Evolutionary conservation across 1,140 invertebrate genomes (phyloP).

Genomic region (Luehdorfia chinensis): DNA sequence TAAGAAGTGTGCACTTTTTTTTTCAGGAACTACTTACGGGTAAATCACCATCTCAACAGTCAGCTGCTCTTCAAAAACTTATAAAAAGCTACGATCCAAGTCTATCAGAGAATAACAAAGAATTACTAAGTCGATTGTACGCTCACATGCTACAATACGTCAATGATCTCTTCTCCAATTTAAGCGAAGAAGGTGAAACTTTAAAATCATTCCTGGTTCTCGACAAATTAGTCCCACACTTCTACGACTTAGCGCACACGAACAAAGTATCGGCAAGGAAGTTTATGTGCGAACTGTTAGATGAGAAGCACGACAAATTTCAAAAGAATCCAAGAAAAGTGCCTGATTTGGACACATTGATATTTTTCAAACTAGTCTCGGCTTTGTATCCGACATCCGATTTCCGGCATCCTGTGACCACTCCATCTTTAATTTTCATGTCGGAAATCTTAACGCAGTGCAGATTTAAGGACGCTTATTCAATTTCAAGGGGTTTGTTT

Average conservation of each 20-base stretch:
- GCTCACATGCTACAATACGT: slow-evolving; percentile 86
- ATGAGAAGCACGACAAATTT: slow-evolving; percentile 85
- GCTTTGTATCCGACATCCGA: slow-evolving; percentile 92
- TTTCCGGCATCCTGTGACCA: slow-evolving; percentile 90
- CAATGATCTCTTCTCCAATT: slow-evolving; percentile 80
- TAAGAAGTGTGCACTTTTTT: slow-evolving; percentile 15
- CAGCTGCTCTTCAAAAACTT: slow-evolving; percentile 86
- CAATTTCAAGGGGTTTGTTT: slow-evolving; percentile 89
- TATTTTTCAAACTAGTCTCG: slow-evolving; percentile 88
- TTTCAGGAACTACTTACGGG: slow-evolving; percentile 79
- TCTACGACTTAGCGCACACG: slow-evolving; percentile 86
- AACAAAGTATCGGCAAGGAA: slow-evolving; percentile 82
- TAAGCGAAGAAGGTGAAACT: slow-evolving; percentile 70
- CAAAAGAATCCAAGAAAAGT: slow-evolving; percentile 80
- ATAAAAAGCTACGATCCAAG: slow-evolving; percentile 92
- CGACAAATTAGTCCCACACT: slow-evolving; percentile 80
- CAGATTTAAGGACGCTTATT: slow-evolving; percentile 79
- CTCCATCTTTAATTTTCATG: slow-evolving; percentile 90
- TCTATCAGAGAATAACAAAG: slow-evolving; percentile 85
- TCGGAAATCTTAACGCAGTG: slow-evolving; percentile 85
- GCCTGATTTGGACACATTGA: slow-evolving; percentile 84
- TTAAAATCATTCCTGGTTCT: slow-evolving; percentile 79
- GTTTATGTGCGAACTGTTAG: slow-evolving; percentile 82
- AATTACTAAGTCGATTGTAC: slow-evolving; percentile 85
- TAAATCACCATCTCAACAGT: slow-evolving; percentile 80